Evolutionary conservation across 2,113 vertebrate genomes (phyloP).

Genomic region (Cheirogaleus medius): DNA sequence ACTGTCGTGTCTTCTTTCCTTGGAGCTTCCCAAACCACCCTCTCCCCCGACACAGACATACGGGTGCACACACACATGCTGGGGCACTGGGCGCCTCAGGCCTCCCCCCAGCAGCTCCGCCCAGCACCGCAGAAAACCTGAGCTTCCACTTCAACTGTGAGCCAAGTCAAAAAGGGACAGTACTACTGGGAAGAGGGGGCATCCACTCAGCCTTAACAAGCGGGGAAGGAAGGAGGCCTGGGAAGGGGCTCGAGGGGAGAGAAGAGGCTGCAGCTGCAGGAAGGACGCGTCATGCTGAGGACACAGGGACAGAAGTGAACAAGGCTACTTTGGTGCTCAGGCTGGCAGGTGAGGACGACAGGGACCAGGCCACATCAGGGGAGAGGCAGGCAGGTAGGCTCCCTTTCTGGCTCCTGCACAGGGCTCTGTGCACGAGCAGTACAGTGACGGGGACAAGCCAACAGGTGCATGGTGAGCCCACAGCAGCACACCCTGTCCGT

Average conservation of each 20-base stretch:
- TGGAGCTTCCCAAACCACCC: accelerated
- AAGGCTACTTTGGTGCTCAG: neutral
- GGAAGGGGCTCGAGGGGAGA: too few relatives aligned
- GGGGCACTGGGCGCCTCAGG: accelerated
- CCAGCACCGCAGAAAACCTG: neutral
- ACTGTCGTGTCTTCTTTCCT: neutral
- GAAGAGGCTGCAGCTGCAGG: neutral
- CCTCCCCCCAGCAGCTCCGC: neutral
- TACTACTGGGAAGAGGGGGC: neutral
- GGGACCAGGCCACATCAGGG: neutral
- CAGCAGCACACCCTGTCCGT: neutral
- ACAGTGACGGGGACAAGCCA: neutral
- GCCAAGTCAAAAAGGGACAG: neutral
- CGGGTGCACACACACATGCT: too few relatives aligned
- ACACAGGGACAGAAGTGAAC: too few relatives aligned
- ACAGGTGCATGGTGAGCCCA: neutral
- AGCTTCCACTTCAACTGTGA: neutral
- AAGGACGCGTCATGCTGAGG: neutral
- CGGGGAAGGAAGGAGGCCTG: neutral
- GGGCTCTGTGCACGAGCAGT: accelerated
- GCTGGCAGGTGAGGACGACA: accelerated
- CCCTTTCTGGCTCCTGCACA: too few relatives aligned
- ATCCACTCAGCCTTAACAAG: accelerated
- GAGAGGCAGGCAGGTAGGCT: too few relatives aligned
- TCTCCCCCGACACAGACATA: neutral